These are phyloP conservation scores for Agonopterix arenella DNA, from an alignment of 2,888 invertebrate genomes.

Conservation along the genomic window DNA sequence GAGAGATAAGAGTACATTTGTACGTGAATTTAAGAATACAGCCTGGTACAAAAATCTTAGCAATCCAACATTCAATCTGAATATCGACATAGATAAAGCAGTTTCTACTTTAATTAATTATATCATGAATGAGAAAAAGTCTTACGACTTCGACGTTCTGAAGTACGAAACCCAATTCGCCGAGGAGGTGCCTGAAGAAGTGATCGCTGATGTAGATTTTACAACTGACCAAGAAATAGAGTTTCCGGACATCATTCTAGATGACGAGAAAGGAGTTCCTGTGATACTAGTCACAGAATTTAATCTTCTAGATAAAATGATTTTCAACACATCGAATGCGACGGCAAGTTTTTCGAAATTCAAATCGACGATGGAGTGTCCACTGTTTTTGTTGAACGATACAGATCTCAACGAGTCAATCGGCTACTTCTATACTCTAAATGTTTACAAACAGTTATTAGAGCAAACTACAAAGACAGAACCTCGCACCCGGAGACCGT, in stretches of 20 bases:
- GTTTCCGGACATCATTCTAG: constrained; percentile 38
- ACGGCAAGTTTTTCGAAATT: constrained; percentile 33
- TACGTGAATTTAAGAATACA: constrained; percentile 19
- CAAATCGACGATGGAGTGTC: constrained; percentile 30
- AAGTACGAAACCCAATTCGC: constrained; percentile 25
- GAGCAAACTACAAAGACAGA: constrained; percentile 21
- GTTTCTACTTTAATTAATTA: constrained; percentile 38
- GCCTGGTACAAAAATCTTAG: constrained; percentile 24
- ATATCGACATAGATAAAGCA: constrained; percentile 29
- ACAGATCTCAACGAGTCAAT: constrained; percentile 30
- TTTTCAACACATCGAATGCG: constrained; percentile 19
- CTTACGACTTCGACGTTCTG: constrained; percentile 32
- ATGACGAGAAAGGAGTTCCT: constrained; percentile 37
- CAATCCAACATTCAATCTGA: constrained; percentile 7
- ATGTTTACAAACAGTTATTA: constrained; percentile 34
- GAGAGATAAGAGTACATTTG: constrained; percentile 21
- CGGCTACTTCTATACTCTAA: constrained; percentile 38
- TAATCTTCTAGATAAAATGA: constrained; percentile 30
- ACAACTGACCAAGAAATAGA: constrained; percentile 29
- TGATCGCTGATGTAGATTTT: constrained; percentile 25
- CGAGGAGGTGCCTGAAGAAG: constrained; percentile 20
- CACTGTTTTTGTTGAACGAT: constrained; percentile 31
- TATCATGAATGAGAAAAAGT: constrained; percentile 30
- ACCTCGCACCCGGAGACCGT: constrained; percentile 33
- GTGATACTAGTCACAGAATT: constrained; percentile 28